Percentiles rank a stretch among this genome's conserved stretches.
Conservation (phyloP, 92 coral and sea anemone genomes). For the Pocillopora grandis region DNA sequence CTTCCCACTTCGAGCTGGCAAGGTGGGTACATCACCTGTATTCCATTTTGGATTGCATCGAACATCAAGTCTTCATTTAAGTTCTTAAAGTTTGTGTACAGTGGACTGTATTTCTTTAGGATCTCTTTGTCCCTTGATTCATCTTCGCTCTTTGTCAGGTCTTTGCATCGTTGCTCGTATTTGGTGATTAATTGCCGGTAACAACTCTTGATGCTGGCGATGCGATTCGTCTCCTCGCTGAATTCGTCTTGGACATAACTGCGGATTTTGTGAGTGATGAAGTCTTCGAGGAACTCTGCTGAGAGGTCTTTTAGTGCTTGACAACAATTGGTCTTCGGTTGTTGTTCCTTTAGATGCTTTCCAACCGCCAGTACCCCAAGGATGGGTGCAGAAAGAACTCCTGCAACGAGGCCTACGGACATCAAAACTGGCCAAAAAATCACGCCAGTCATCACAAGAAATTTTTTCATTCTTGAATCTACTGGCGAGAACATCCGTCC, state of each 20-base stretch:
- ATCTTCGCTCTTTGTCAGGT: conserved; percentile 9
- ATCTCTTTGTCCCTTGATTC: not conserved
- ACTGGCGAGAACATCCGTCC: not conserved
- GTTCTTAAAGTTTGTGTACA: not conserved
- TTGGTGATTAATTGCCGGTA: not conserved
- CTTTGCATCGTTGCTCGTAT: conserved; percentile 13
- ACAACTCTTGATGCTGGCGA: not conserved
- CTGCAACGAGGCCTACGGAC: conserved; percentile 13
- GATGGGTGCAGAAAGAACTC: conserved; percentile 20
- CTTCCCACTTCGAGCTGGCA: not conserved
- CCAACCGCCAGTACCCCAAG: not conserved
- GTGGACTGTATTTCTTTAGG: not conserved
- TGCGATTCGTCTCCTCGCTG: not conserved
- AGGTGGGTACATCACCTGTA: conserved; percentile 12
- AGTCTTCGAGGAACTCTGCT: not conserved
- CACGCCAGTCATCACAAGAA: not conserved
- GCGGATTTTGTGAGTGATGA: not conserved
- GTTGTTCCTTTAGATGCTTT: not conserved
- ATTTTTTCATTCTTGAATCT: conserved; percentile 1
- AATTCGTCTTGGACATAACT: conserved; percentile 1
- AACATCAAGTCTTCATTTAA: not conserved
- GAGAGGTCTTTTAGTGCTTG: conserved; percentile 8
- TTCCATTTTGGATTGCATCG: conserved; percentile 16
- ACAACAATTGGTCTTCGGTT: not conserved
- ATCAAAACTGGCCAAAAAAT: conserved; percentile 2